Percentiles rank a stretch among this genome's conserved stretches.
These are phyloP conservation scores for Myocastor coypus DNA, from an alignment of 2,113 vertebrate genomes.

Conservation along the genomic window DNA sequence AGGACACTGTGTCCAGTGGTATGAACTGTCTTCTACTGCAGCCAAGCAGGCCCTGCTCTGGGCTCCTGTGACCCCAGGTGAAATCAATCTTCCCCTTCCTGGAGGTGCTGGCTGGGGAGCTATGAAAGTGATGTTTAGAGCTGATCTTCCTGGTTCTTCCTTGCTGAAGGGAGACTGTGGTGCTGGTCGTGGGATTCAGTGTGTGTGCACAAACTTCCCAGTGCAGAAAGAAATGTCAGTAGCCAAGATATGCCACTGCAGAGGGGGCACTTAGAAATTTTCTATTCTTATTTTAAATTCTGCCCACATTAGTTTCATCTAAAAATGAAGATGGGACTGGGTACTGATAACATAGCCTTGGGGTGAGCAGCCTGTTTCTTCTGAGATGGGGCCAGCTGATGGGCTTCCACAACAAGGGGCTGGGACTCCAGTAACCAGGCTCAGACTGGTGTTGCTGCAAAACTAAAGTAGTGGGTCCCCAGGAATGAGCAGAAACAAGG, in stretches of 20 bases:
- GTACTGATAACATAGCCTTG: not conserved
- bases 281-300: not conserved
- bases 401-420: not conserved
- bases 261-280: not conserved
- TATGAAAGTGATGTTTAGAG: not conserved
- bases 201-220: no score
- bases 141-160: not conserved
- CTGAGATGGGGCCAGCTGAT: no score
- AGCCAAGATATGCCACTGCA: not conserved
- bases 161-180: not conserved
- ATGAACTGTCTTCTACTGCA: fast-evolving
- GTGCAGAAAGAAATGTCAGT: not conserved
- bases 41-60: not conserved
- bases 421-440: not conserved
- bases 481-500: not conserved
- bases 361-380: not conserved
- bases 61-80: not conserved
- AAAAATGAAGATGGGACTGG: not conserved
- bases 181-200: not conserved
- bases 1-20: not conserved
- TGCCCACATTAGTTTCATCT: not conserved
- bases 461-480: not conserved
- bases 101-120: fast-evolving
- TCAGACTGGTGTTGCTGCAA: not conserved
- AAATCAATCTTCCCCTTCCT: not conserved